Conservation (phyloP, 1,140 invertebrate species). For the Sinella curviseta region DNA sequence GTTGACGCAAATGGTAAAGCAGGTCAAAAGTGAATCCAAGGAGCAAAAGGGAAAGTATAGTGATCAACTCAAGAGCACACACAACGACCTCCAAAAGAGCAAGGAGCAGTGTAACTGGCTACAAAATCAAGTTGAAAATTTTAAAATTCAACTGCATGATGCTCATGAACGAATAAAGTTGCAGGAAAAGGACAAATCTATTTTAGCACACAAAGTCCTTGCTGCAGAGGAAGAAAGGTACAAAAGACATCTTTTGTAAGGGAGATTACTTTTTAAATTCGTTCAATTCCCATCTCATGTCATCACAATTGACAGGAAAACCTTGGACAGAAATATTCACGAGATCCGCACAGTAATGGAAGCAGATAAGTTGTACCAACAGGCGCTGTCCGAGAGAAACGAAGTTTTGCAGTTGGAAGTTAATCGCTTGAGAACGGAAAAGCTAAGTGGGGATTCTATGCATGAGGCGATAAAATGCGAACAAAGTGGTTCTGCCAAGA, state of each 20-base stretch:
- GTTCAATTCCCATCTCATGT: background rate
- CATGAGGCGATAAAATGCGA: background rate
- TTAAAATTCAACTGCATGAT: slow-evolving; percentile 42
- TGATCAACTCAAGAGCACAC: slow-evolving; percentile 9
- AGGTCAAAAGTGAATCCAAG: slow-evolving; percentile 22
- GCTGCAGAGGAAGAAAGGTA: slow-evolving; percentile 45
- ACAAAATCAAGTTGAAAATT: slow-evolving; percentile 42
- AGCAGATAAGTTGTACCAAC: slow-evolving; percentile 33
- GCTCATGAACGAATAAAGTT: slow-evolving; percentile 41
- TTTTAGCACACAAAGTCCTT: slow-evolving; percentile 34
- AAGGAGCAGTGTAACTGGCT: slow-evolving; percentile 43
- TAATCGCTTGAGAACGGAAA: background rate
- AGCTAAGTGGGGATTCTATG: background rate
- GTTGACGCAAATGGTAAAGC: slow-evolving; percentile 15
- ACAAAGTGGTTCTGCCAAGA: background rate
- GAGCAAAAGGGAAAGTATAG: slow-evolving; percentile 37
- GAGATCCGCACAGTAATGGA: slow-evolving; percentile 42
- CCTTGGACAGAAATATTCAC: slow-evolving; percentile 40
- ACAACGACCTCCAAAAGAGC: slow-evolving; percentile 15
- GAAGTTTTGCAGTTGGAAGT: slow-evolving; percentile 29
- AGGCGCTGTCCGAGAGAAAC: slow-evolving; percentile 44
- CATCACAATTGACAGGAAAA: slow-evolving; percentile 32
- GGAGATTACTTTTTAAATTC: background rate
- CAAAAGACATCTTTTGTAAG: slow-evolving; percentile 1
- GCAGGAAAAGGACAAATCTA: slow-evolving; percentile 41